Percentiles rank a stretch among this genome's conserved stretches.
Evolutionary conservation across 2,888 invertebrate species (phyloP).

Genomic region (Aleiodes alternator): DNA sequence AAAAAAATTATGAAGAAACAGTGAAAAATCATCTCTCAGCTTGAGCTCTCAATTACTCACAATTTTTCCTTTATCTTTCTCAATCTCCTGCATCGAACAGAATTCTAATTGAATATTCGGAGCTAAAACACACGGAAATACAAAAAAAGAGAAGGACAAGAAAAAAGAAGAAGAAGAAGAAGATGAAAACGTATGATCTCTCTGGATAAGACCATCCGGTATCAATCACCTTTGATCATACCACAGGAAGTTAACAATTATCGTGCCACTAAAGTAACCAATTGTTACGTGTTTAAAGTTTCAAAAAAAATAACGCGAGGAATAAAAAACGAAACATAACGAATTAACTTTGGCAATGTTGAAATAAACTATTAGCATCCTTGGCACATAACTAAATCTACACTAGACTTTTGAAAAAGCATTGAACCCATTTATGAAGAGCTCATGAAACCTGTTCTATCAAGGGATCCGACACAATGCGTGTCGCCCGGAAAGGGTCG

Average conservation of each 20-base stretch:
- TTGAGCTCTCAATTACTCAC: conserved; percentile 17
- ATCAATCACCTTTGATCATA: conserved; percentile 15
- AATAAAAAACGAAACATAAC: not conserved
- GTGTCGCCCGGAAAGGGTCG: conserved; percentile 60
- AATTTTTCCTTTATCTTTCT: not conserved
- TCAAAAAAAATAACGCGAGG: not conserved
- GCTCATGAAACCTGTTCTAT: conserved; percentile 12
- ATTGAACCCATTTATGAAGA: conserved; percentile 10
- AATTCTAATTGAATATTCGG: not conserved
- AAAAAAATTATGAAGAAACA: not conserved
- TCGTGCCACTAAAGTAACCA: conserved; percentile 11
- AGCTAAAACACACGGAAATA: too few species aligned
- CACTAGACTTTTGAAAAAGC: not conserved
- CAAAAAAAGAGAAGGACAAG: not conserved
- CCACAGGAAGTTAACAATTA: conserved; percentile 27
- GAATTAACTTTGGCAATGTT: not conserved
- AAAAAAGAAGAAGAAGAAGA: not conserved
- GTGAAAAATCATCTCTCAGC: not conserved
- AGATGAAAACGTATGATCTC: conserved; percentile 10
- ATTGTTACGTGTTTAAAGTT: conserved; percentile 17
- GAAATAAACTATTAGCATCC: conserved; percentile 1
- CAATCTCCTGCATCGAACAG: not conserved
- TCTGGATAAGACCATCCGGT: conserved; percentile 25
- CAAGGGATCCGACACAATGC: conserved; percentile 46
- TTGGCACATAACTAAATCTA: not conserved